phyloP scores from a whole-genome alignment of 2,888 invertebrate species.

The Desoria tigrina region DNA sequence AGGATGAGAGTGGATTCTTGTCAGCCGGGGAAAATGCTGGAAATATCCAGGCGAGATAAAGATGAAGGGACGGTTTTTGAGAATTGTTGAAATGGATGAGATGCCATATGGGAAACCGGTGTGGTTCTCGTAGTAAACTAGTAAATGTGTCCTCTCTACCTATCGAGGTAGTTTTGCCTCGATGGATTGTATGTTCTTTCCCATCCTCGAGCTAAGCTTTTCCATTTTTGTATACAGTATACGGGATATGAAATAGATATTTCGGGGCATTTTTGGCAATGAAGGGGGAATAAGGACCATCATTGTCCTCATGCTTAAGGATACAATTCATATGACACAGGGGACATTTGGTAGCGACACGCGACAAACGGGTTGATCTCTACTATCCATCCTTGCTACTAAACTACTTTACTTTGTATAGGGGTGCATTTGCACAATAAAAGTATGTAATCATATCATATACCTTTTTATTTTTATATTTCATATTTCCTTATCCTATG shows the following conservation, averaged over 20 bases:
- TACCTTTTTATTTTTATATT: too few relatives aligned
- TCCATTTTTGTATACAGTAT: too few relatives aligned
- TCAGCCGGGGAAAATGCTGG: constrained; percentile 6
- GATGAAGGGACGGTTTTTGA: constrained; percentile 4
- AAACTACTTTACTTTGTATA: background rate
- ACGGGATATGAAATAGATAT: too few relatives aligned
- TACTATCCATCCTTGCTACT: background rate
- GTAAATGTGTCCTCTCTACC: too few relatives aligned
- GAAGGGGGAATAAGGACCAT: constrained; percentile 37
- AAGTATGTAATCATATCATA: too few relatives aligned
- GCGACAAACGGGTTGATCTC: constrained; percentile 38
- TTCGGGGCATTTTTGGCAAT: constrained; percentile 17
- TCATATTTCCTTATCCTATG: too few relatives aligned
- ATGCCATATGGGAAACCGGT: constrained; percentile 27
- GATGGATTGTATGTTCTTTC: too few relatives aligned
- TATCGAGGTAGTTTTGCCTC: too few relatives aligned
- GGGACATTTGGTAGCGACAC: constrained; percentile 43
- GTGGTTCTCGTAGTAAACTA: constrained; percentile 12
- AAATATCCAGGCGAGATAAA: constrained; percentile 12
- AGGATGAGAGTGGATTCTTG: background rate
- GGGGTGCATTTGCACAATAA: background rate
- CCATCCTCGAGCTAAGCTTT: too few relatives aligned
- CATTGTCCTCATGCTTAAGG: constrained; percentile 28
- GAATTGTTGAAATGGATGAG: constrained; percentile 24
- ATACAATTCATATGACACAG: constrained; percentile 39